A percentile compares a stretch with the other conserved stretches of the same genome.
Evolutionary conservation across 92 coral and sea anemone species (phyloP).

Genomic region (Epizoanthus scotinus): DNA sequence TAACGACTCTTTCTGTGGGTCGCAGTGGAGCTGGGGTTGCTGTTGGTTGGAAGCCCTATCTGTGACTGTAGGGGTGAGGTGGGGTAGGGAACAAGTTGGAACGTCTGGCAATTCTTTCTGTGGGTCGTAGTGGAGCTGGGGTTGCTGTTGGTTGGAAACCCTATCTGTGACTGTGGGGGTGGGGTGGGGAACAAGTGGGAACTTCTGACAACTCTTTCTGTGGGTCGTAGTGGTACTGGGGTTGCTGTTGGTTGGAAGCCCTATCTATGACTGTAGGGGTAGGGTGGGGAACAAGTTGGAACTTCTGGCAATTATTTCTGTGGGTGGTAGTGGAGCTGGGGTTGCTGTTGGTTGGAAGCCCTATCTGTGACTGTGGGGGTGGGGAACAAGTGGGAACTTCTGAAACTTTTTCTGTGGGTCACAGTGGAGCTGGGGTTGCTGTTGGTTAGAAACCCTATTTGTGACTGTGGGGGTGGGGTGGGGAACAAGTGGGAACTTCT

Average conservation of each 20-base stretch:
- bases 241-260: slow-evolving; percentile 88
- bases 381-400: slow-evolving; percentile 65
- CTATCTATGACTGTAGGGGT: neutral
- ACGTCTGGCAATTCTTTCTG: slow-evolving; percentile 50
- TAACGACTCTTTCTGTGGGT: slow-evolving; percentile 57
- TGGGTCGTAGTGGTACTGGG: slow-evolving; percentile 85
- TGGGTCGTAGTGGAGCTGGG: slow-evolving; percentile 85
- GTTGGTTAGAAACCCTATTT: slow-evolving; percentile 76
- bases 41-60: slow-evolving; percentile 76
- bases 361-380: neutral
- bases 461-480: too few species aligned
- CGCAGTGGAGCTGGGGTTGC: slow-evolving; percentile 88
- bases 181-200: slow-evolving; percentile 46
- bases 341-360: slow-evolving; percentile 85
- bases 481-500: slow-evolving; percentile 56
- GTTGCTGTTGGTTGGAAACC: slow-evolving; percentile 85
- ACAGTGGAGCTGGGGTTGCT: slow-evolving; percentile 84
- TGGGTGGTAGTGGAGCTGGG: slow-evolving; percentile 84
- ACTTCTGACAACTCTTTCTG: slow-evolving; percentile 51
- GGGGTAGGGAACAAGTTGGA: slow-evolving; percentile 53
- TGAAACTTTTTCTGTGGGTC: slow-evolving; percentile 63
- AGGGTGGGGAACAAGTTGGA: slow-evolving; percentile 53
- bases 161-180: neutral
- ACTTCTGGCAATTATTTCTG: slow-evolving; percentile 50
- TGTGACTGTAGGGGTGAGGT: neutral